Evolutionary conservation across 2,888 invertebrate genomes (phyloP), one percentile per base, ranked within the genome.

Genomic region (Brachypalpus laphriformis): DNA sequence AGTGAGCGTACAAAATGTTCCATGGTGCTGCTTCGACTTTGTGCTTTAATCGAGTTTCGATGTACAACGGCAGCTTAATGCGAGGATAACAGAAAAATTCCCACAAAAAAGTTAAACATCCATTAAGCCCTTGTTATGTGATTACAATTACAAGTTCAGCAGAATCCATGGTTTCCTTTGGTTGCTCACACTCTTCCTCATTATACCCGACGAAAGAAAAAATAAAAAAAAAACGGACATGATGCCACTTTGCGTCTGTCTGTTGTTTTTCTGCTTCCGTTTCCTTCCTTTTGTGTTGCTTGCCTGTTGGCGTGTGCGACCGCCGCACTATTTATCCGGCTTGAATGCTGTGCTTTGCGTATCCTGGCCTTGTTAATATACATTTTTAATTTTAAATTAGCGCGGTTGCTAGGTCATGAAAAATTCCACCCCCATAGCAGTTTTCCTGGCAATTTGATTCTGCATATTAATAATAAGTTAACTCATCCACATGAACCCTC

Each of bases 311-410:
- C 66, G 61, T 82, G 49, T 76, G 56, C 47, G 20, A 37, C 37
- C 49, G 51, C 16, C 31, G 20, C 59, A 61, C 82, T 40, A 68
- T 78, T 78, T 68, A 61, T 72, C 71, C 59, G 56, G 47, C 47
- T 61, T 61, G 57, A 56, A 25, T 51, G 59, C 47, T 34, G 40
- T 20, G 28, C 16, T n/a, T 61, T 75, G 25, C 20, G n/a, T 61
- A 57, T 63, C 47, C 82, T 37, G 47, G 31, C 72, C 61, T 68
- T 83, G 78, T 83, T 83, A 78, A 74, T 83, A 78, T 83, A 78
- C 78, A 83, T 83, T 83, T 83, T 83, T 83, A 78, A 83, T 83
- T 83, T 83, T 70, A 83, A 78, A 83, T 83, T 78, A 83, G 78
- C 74, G 16, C 42, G 31, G 47, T 63, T 56, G 78, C 68, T 82